Evolutionary conservation across 2,888 invertebrate genomes (phyloP).

Genomic region (Dyspetes luteomarginatus): DNA sequence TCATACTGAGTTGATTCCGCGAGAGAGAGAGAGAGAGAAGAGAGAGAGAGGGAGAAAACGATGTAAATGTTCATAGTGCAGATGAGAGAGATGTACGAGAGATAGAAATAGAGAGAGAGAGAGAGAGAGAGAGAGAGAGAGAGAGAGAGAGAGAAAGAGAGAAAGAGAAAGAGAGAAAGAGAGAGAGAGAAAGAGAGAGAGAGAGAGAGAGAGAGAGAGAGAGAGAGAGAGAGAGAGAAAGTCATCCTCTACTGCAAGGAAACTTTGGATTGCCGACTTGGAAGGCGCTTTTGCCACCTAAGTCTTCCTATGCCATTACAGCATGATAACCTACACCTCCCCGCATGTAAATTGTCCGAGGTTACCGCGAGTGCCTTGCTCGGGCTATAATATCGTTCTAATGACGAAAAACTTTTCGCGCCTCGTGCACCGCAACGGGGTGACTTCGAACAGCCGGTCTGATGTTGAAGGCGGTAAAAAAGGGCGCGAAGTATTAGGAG

Average conservation of each 20-base stretch:
- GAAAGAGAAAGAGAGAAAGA: background rate
- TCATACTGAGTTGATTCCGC: constrained; percentile 17
- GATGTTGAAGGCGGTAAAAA: constrained; percentile 16
- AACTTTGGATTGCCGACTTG: constrained; percentile 56
- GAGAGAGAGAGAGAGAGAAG: constrained; percentile 27
- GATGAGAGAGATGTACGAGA: too few relatives aligned
- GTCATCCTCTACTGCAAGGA: constrained; percentile 51
- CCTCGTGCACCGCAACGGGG: constrained; percentile 1
- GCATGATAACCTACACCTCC: constrained; percentile 58
- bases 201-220: constrained; percentile 30
- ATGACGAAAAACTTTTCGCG: constrained; percentile 76
- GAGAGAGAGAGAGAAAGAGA: too few relatives aligned
- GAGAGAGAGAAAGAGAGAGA: constrained; percentile 2
- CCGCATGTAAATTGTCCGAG: constrained; percentile 78
- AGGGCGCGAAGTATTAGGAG: constrained; percentile 65
- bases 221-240: constrained; percentile 30
- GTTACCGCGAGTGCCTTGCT: constrained; percentile 69
- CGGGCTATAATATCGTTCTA: constrained; percentile 81
- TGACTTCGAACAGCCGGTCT: constrained; percentile 22
- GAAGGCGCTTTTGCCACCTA: constrained; percentile 65
- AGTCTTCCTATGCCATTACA: constrained; percentile 67
- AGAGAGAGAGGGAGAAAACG: constrained; percentile 31
- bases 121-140: too few relatives aligned
- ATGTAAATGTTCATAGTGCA: too few relatives aligned
- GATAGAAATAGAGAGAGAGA: too few relatives aligned